phyloP scores from a whole-genome alignment of 2,888 invertebrate species.

The Molorchus minor region DNA sequence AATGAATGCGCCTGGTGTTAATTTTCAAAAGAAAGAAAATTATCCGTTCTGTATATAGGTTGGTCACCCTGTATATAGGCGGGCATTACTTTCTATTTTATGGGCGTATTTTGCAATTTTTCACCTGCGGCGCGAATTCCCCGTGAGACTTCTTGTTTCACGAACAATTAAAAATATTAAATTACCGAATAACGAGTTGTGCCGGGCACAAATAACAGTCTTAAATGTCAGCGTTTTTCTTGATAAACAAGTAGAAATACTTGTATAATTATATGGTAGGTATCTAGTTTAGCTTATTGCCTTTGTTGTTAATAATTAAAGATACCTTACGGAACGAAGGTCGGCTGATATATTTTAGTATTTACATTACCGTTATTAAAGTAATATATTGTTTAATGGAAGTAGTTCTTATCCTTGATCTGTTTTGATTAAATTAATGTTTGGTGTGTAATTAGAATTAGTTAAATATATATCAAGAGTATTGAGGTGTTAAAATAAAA shows the following conservation, averaged over 20 bases:
- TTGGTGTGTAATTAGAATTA: no score
- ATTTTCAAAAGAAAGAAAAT: no score
- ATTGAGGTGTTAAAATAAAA: no score
- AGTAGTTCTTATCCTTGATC: no score
- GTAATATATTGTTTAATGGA: not conserved
- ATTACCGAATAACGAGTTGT: conserved; percentile 24
- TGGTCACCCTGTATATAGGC: no score
- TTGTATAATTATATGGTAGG: conserved; percentile 30
- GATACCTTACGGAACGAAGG: conserved; percentile 19
- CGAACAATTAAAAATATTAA: conserved; percentile 23
- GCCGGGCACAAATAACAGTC: conserved; percentile 23
- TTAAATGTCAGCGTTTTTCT: conserved; percentile 31
- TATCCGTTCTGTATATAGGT: no score
- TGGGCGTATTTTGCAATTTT: not conserved
- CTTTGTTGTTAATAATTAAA: conserved; percentile 22
- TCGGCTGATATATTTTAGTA: conserved; percentile 10
- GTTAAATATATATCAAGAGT: no score
- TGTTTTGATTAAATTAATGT: no score
- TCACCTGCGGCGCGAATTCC: not conserved
- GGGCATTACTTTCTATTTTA: no score
- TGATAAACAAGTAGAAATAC: conserved; percentile 28
- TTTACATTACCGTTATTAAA: not conserved
- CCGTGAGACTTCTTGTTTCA: conserved; percentile 3
- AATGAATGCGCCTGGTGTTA: no score
- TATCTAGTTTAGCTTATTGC: conserved; percentile 30